Evolutionary conservation across 2,797 vertebrate species (phyloP), one percentile per base, ranked within the genome.

Genomic region (Urophycis tenuis): DNA sequence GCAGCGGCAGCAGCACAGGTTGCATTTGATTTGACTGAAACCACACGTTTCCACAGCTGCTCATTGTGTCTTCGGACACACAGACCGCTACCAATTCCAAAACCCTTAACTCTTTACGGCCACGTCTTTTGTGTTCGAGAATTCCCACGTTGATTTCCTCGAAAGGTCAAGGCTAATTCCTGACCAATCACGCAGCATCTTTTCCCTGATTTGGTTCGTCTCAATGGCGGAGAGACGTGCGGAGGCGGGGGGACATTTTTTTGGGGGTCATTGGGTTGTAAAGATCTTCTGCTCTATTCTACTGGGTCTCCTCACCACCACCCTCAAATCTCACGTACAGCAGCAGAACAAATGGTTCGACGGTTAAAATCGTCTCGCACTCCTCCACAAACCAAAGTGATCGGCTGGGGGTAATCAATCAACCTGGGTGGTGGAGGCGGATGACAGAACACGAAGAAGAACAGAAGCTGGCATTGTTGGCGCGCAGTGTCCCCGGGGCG

Each of bases 401-500:
- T 17, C 25, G 25, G 45, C 49, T 34, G 25, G 4, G 4, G 73
- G 39, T 74, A 17, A 15, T 11, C 8, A 67, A 67, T 67, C 60
- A 73, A 36, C n/a, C 39, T 53, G 12, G 60, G 22, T 41, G 34
- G 39, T 9, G 12, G 3, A 49, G 39, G 39, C 39, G 14, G 5
- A 32, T 70, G 70, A 30, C 36, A 34, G 34, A 77, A 75, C 77
- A 71, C 41, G 35, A 77, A 75, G 53, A 64, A 45, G 15, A 64
- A 82, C 70, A 76, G 70, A 53, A 5, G 39, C 33, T 72, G 69
- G 36, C 33, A 74, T 36, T 77, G 74, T 82, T 29, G 75, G 17
- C 39, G 53, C 41, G 19, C 81, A 64, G 60, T 76, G 70, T 72
- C 41, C 73, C 25, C 35, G 22, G 17, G 32, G 14, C 45, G 39